Conservation (phyloP, 2,797 vertebrate species). For the Meriones psammophilus region DNA sequence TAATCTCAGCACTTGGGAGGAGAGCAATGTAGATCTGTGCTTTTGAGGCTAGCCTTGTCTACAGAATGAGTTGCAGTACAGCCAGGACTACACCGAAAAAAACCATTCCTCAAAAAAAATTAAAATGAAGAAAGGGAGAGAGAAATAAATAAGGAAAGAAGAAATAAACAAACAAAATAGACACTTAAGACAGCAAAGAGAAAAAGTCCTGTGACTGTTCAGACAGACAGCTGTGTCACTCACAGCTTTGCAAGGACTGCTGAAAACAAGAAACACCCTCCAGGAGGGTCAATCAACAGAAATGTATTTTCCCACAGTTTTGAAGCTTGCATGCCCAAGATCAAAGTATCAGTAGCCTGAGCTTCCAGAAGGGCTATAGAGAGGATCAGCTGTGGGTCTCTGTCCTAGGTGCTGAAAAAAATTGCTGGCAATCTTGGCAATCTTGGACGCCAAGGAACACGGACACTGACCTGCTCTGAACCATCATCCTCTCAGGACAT, state of each 20-base stretch:
- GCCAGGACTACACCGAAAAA: neutral
- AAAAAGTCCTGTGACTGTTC: neutral
- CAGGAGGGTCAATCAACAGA: neutral
- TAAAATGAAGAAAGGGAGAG: neutral
- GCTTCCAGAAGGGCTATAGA: neutral
- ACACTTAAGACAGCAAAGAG: neutral
- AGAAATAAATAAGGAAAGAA: neutral
- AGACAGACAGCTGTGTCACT: neutral
- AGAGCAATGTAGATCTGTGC: neutral
- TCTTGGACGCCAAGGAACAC: neutral
- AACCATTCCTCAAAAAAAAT: neutral
- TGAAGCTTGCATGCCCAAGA: neutral
- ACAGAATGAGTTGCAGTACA: neutral
- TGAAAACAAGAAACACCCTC: neutral
- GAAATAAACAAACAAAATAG: neutral
- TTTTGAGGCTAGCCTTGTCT: neutral
- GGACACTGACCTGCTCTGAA: neutral
- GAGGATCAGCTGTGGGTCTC: neutral
- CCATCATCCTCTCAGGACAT: neutral
- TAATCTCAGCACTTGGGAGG: neutral
- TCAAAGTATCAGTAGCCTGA: neutral
- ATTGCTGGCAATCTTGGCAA: neutral
- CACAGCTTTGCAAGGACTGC: neutral
- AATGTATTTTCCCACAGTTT: neutral
- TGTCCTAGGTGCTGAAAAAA: neutral